Base-by-base conservation (phyloP, 1,140 invertebrate genomes). In the Chrysomallon squamiferum region DNA sequence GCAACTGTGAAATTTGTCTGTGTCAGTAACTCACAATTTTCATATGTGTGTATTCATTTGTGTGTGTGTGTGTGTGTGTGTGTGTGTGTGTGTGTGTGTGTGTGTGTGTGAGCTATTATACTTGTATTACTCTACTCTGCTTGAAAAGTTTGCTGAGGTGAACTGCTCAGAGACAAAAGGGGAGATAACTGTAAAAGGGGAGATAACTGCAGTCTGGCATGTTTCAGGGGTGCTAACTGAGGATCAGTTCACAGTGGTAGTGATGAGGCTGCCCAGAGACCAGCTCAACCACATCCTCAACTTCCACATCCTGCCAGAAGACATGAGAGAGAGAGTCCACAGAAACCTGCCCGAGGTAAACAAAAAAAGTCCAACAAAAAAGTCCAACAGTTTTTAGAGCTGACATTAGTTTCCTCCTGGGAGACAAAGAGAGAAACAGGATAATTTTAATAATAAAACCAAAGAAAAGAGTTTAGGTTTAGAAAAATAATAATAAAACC, bases 321-420 rank as follows among this genome's bases (percentile, higher is more conserved):
- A 76, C 27, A 79, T 80, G 74, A 73, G 75, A 52, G 71, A 79
- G 54, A 68, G 71, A 52, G 72, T 79, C 27, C 74, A 80, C 68
- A 71, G 70, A 38, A 76, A 75, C 57, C 58, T 79, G 33, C 73
- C 77, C 54, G 78, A 82, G 74, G 66, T 74, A n/a, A n/a, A n/a
- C n/a, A n/a, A n/a, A n/a, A n/a, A n/a, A n/a, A n/a, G n/a, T n/a
- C n/a, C n/a, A n/a, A n/a, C n/a, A n/a, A n/a, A n/a, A n/a, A n/a
- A n/a, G n/a, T n/a, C n/a, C n/a, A n/a, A n/a, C n/a, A n/a, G n/a
- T n/a, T n/a, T n/a, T n/a, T 30, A 62, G 18, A 35, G 15, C 4
- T 41, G n/a, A 18, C 6, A 18, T 15, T 62, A 3, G 38, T 6
- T 52, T 62, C 35, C 7, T 43, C 35, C 11, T 25, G 52, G 54